These are phyloP conservation scores for Aspiorhynchus laticeps DNA, from an alignment of 2,113 vertebrate species.

Conservation along the genomic window DNA sequence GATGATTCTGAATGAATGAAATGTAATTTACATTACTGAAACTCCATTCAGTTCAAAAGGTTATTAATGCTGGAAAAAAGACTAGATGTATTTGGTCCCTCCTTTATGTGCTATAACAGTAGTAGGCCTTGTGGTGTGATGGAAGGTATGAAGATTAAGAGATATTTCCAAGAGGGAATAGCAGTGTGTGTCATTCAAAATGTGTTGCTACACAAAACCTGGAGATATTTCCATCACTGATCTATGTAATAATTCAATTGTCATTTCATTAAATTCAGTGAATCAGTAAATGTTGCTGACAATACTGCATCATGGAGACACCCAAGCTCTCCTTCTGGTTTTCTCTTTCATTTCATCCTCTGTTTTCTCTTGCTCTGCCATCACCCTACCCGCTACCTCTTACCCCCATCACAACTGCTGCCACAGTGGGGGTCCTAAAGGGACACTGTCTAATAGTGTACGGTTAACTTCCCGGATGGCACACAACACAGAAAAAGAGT, in stretches of 20 bases:
- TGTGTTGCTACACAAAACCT: conserved; percentile 73
- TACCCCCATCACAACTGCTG: background rate
- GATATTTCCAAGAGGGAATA: conserved; percentile 58
- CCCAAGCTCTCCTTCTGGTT: background rate
- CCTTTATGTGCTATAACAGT: background rate
- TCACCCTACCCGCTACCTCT: conserved; percentile 8
- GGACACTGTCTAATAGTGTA: conserved; percentile 77
- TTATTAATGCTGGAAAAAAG: background rate
- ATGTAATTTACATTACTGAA: conserved; percentile 18
- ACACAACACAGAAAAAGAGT: conserved; percentile 82
- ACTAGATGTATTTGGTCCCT: background rate
- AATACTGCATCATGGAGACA: conserved; percentile 87
- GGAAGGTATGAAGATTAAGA: background rate
- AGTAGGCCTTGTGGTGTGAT: background rate
- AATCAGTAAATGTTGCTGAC: conserved; percentile 85
- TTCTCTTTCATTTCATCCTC: conserved; percentile 33
- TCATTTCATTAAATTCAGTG: conserved; percentile 92
- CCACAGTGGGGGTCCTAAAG: background rate
- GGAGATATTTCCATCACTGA: conserved; percentile 86
- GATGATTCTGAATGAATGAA: background rate
- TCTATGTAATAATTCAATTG: conserved; percentile 93
- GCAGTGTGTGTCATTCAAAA: conserved; percentile 76
- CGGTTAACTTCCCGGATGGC: conserved; percentile 90
- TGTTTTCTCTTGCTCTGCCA: conserved; percentile 18
- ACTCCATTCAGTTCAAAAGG: background rate